Percentiles rank a stretch among this genome's conserved stretches.
phyloP scores from a whole-genome alignment of 2,888 invertebrate species.

The Podabrus alpinus region DNA sequence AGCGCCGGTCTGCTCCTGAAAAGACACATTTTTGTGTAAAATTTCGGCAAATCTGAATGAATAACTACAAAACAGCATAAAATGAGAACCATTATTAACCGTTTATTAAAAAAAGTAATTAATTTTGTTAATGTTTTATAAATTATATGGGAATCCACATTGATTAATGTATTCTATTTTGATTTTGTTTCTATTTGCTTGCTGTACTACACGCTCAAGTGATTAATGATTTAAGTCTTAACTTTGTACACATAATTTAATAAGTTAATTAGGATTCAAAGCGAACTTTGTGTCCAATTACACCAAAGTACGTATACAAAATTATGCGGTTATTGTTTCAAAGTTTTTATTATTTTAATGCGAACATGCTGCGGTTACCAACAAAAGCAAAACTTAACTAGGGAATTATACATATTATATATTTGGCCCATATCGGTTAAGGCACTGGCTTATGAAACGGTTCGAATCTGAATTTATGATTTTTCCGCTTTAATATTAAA shows the following conservation, averaged over 20 bases:
- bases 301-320: not conserved
- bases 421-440: not conserved
- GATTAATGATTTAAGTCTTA: conserved; percentile 1
- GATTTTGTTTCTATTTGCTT: not conserved
- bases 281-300: not conserved
- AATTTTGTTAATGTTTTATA: not conserved
- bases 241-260: not conserved
- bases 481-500: not conserved
- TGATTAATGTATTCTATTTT: conserved; percentile 1
- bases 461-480: not conserved
- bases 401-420: not conserved
- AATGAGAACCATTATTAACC: not conserved
- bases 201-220: not conserved
- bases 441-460: not conserved
- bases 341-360: not conserved
- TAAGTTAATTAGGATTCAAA: not conserved
- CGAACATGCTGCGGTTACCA: not conserved
- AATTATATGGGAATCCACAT: not conserved
- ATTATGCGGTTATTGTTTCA: not conserved
- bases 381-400: not conserved
- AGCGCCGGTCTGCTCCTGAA: not conserved
- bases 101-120: not conserved
- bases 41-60: not conserved
- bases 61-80: not conserved
- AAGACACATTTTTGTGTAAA: not conserved